Conservation (phyloP, 2,888 invertebrate species). For the Drosophila nr. medialis region DNA sequence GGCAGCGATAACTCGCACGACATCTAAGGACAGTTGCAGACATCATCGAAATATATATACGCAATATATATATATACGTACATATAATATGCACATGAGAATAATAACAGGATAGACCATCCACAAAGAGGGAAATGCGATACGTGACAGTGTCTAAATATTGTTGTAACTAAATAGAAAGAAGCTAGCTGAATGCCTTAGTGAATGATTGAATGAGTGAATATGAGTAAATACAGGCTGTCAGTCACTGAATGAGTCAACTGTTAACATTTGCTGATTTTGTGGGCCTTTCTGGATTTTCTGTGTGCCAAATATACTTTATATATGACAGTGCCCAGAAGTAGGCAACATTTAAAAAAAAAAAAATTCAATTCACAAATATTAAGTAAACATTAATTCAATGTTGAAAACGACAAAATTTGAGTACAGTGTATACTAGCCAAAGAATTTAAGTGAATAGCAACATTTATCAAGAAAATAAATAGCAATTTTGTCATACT, state of each 20-base stretch:
- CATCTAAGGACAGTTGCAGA: conserved; percentile 48
- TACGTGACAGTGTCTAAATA: conserved; percentile 45
- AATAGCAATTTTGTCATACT: background rate
- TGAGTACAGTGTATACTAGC: too few species aligned
- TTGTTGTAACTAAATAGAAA: conserved; percentile 45
- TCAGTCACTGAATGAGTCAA: conserved; percentile 27
- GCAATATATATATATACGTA: background rate
- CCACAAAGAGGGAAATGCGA: conserved; percentile 9
- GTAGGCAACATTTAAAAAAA: conserved; percentile 40
- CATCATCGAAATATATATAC: conserved; percentile 10
- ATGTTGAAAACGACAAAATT: background rate
- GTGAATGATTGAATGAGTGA: conserved; percentile 26
- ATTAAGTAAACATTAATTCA: conserved; percentile 13
- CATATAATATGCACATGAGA: background rate
- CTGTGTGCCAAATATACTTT: conserved; percentile 4
- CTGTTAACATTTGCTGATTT: conserved; percentile 25
- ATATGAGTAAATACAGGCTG: conserved; percentile 22
- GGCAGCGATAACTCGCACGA: conserved; percentile 51
- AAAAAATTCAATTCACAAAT: conserved; percentile 6
- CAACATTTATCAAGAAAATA: background rate
- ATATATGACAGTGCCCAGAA: conserved; percentile 21
- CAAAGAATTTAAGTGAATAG: background rate
- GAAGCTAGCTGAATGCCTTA: conserved; percentile 10
- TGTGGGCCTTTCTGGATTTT: conserved; percentile 3
- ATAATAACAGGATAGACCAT: conserved; percentile 16